These are phyloP conservation scores for Agrilus cyanescens DNA, from an alignment of 2,888 invertebrate species.

Conservation along the genomic window DNA sequence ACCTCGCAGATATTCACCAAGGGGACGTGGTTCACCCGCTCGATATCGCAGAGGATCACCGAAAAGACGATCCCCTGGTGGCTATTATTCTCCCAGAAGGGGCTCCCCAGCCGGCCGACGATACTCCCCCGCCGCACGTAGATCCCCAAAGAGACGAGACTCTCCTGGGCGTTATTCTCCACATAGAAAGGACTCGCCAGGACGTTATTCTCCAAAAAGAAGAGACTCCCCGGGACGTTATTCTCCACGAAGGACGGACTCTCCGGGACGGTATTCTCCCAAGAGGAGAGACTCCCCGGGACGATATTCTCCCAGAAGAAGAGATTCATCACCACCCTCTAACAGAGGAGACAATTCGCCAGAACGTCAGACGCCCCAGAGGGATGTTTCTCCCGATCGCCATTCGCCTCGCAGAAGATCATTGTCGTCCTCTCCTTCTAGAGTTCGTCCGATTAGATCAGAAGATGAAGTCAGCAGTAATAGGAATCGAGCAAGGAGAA, in stretches of 20 bases:
- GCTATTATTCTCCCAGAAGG: conserved; percentile 4
- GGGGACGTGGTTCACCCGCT: conserved; percentile 11
- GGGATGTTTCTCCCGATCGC: too few relatives aligned
- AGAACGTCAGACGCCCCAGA: too few relatives aligned
- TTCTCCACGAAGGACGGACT: conserved; percentile 11
- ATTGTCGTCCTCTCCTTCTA: too few relatives aligned
- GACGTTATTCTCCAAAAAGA: conserved; percentile 6
- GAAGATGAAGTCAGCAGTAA: too few relatives aligned
- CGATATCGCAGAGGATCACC: conserved; percentile 5
- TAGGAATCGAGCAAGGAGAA: too few relatives aligned
- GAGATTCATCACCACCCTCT: neutral
- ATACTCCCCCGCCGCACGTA: conserved; percentile 2
- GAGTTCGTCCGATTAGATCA: too few relatives aligned
- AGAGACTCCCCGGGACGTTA: conserved; percentile 6
- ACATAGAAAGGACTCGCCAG: conserved; percentile 7
- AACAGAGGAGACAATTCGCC: neutral
- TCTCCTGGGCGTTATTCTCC: neutral
- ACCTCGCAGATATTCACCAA: conserved; percentile 3
- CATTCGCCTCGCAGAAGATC: too few relatives aligned
- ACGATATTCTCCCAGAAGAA: conserved; percentile 11
- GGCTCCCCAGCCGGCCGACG: conserved; percentile 5
- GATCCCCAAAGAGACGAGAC: conserved; percentile 10
- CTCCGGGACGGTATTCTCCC: conserved; percentile 5
- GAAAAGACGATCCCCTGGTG: conserved; percentile 6
- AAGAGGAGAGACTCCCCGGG: conserved; percentile 2